A percentile compares a stretch with the other conserved stretches of the same genome.
These are phyloP conservation scores for Pentamera pediparva DNA, from an alignment of 53 echinoderm and acorn worm species.

Conservation along the genomic window DNA sequence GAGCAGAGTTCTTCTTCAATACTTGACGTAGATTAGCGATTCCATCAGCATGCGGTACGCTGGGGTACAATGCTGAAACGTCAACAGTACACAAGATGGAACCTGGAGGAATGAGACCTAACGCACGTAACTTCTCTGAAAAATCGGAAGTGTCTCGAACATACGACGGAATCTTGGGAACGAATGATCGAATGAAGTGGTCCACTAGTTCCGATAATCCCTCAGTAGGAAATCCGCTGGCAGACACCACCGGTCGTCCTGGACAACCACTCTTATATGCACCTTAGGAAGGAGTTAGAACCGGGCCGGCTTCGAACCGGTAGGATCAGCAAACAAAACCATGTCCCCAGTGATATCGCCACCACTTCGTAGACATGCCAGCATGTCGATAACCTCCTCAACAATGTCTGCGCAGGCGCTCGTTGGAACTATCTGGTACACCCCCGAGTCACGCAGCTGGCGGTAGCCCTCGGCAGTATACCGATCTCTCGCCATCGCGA, in stretches of 20 bases:
- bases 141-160: neutral
- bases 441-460: too few species aligned
- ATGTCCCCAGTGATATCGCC: too few species aligned
- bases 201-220: constrained; percentile 9
- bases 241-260: neutral
- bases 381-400: too few species aligned
- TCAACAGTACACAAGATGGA: neutral
- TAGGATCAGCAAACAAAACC: too few species aligned
- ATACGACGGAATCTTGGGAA: neutral
- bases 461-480: too few species aligned
- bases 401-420: too few species aligned
- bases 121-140: neutral
- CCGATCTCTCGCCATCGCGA: too few species aligned
- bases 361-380: too few species aligned
- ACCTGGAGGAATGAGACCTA: neutral
- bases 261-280: constrained; percentile 19
- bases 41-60: neutral
- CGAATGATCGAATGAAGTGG: neutral
- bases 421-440: too few species aligned
- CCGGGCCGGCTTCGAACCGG: constrained; percentile 15
- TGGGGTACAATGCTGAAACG: neutral
- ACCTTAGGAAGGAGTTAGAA: constrained; percentile 39
- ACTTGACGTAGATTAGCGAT: neutral
- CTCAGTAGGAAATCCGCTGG: neutral
- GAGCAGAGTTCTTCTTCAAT: neutral